Base-by-base conservation (phyloP, 2,888 invertebrate genomes). In the Elysia crispata region DNA sequence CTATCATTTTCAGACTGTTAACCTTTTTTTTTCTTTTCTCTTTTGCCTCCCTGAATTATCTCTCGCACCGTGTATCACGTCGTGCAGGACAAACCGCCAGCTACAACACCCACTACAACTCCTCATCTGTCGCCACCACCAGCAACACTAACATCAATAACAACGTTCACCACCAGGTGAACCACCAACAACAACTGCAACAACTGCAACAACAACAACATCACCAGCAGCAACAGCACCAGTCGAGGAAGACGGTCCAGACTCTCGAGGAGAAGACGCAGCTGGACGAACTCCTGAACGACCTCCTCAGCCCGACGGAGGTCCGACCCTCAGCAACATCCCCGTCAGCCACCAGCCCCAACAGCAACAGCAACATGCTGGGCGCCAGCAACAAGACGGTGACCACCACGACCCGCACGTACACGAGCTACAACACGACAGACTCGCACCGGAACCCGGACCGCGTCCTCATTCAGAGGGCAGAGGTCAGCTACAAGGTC, bases 211-310 rank as follows among this genome's bases (percentile, higher is more conserved):
- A 73, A 23, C 73, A 67, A 6, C 66, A 76, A 70, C 80, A 72
- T 25, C 18, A 23, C 25, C 33, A 69, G 64, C 76, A 70, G 25
- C 41, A 76, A 64, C 50, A 60, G 41, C 73, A 76, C 25, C 74
- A 62, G 50, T 76, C 77, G 23, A 84, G 82, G 74, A 79, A 84
- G 72, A 72, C 85, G 1, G 85, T 85, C 62, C 86, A 86, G 33
- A 84, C 88, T n/a, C 79, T 86, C 11, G 88, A 89, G 25, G 90
- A 90, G 79, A 88, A 89, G 70, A 87, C 86, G 23, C 89, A 92
- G 83, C 76, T 92, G 49, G 92, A 92, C 84, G 89, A 90, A 69
- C 89, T 92, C 76, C 84, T 92, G 41, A 90, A 89, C 81, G 91
- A 91, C 84, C 84, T 92, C 79, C 87, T 92, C 66, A 89, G 89